Conservation (phyloP, 2,113 vertebrate species). For the Sinocyclocheilus anophthalmus region DNA sequence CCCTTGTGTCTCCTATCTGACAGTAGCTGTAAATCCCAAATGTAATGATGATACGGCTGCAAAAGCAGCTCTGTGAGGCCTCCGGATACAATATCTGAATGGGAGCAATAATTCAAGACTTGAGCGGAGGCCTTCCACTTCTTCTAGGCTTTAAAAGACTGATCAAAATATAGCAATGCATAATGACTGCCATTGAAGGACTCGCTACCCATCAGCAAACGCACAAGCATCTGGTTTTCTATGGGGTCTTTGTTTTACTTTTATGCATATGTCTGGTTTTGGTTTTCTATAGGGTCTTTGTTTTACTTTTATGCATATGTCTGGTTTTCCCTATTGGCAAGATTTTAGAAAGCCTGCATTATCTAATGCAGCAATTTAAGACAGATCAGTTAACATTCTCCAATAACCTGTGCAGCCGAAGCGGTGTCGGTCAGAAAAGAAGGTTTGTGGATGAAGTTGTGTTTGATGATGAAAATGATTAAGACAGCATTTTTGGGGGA, state of each 20-base stretch:
- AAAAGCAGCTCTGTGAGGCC: constrained; percentile 24
- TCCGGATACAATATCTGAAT: constrained; percentile 26
- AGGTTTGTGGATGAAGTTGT: background rate
- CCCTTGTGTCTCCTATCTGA: constrained; percentile 40
- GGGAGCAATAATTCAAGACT: constrained; percentile 28
- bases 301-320: background rate
- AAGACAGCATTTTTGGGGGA: background rate
- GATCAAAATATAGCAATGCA: constrained; percentile 11
- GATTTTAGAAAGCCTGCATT: background rate
- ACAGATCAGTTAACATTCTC: background rate
- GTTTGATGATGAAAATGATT: background rate
- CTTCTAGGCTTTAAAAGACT: constrained; percentile 11
- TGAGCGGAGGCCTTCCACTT: background rate
- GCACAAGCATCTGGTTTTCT: background rate
- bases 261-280: background rate
- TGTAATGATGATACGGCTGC: constrained; percentile 33
- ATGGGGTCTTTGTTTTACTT: background rate
- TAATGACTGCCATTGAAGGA: constrained; percentile 24
- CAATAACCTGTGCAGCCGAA: too few relatives aligned
- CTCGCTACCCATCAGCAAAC: constrained; percentile 3
- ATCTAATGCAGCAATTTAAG: background rate
- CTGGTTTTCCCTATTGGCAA: background rate
- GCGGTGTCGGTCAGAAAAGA: too few relatives aligned
- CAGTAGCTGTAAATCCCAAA: constrained; percentile 23
- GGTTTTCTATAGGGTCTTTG: background rate